Percentiles rank a stretch among this genome's conserved stretches.
These are phyloP conservation scores for Campoletis raptor DNA, from an alignment of 2,888 invertebrate genomes.

Conservation along the genomic window DNA sequence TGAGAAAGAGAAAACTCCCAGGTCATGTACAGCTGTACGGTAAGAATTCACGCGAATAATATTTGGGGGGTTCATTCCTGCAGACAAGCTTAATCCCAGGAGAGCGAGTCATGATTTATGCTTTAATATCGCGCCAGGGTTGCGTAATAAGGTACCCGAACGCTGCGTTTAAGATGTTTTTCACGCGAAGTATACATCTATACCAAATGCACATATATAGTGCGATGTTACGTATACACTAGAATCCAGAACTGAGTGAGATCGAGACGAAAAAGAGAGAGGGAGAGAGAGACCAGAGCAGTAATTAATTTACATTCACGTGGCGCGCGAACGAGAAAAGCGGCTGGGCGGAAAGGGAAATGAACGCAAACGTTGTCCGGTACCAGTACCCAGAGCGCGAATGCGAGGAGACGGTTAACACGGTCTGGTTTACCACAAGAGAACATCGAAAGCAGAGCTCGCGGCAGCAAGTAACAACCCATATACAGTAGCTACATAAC, in stretches of 20 bases:
- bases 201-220: slow-evolving; percentile 17
- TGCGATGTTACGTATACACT: slow-evolving; percentile 25
- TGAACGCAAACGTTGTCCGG: slow-evolving; percentile 68
- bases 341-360: slow-evolving; percentile 71
- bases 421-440: slow-evolving; percentile 69
- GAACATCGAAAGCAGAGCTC: slow-evolving; percentile 72
- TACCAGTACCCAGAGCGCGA: slow-evolving; percentile 47
- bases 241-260: slow-evolving; percentile 25
- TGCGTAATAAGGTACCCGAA: slow-evolving; percentile 78
- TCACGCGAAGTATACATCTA: slow-evolving; percentile 67
- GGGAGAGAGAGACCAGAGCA: slow-evolving; percentile 66
- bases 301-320: slow-evolving; percentile 84
- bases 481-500: slow-evolving; percentile 46
- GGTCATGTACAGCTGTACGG: slow-evolving; percentile 37
- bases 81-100: slow-evolving; percentile 76
- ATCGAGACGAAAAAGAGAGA: slow-evolving; percentile 33
- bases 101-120: slow-evolving; percentile 83
- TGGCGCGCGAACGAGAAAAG: slow-evolving; percentile 77
- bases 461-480: slow-evolving; percentile 67
- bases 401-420: slow-evolving; percentile 70
- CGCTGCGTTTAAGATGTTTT: slow-evolving; percentile 81
- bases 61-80: slow-evolving; percentile 69
- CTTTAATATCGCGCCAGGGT: slow-evolving; percentile 80
- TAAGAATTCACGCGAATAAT: slow-evolving; percentile 64
- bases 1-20: background rate